phyloP scores from a whole-genome alignment of 2,888 invertebrate genomes.

The Hemaris fuciformis region DNA sequence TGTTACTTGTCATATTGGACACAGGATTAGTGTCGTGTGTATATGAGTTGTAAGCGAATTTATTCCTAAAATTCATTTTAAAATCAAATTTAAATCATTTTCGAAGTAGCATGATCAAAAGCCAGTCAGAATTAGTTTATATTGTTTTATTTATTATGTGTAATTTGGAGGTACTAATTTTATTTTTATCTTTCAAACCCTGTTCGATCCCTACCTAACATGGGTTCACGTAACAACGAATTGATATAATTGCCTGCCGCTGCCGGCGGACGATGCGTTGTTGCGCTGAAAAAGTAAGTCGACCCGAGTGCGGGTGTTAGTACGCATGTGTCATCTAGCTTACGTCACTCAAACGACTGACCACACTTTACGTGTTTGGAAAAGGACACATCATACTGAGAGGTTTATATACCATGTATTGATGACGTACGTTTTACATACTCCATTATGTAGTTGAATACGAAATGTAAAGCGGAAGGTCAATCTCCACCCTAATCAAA shows the following conservation, averaged over 20 bases:
- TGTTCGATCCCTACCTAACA: constrained; percentile 71
- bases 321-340: constrained; percentile 41
- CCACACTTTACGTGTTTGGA: constrained; percentile 29
- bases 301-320: constrained; percentile 46
- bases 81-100: neutral
- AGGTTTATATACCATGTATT: too few relatives aligned
- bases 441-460: neutral
- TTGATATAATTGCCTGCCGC: constrained; percentile 62
- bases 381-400: neutral
- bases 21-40: too few relatives aligned
- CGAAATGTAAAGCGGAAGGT: too few relatives aligned
- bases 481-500: too few relatives aligned
- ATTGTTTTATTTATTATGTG: constrained; percentile 34
- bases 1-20: too few relatives aligned
- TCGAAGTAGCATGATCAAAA: constrained; percentile 19
- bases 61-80: too few relatives aligned
- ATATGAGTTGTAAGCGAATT: too few relatives aligned
- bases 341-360: constrained; percentile 31
- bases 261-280: constrained; percentile 55
- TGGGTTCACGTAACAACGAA: constrained; percentile 68
- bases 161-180: constrained; percentile 73
- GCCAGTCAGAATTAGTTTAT: constrained; percentile 26
- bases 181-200: constrained; percentile 73
- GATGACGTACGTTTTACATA: neutral
- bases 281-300: constrained; percentile 71